Evolutionary conservation across 2,797 vertebrate species (phyloP).

Genomic region (Brachymystax lenok): DNA sequence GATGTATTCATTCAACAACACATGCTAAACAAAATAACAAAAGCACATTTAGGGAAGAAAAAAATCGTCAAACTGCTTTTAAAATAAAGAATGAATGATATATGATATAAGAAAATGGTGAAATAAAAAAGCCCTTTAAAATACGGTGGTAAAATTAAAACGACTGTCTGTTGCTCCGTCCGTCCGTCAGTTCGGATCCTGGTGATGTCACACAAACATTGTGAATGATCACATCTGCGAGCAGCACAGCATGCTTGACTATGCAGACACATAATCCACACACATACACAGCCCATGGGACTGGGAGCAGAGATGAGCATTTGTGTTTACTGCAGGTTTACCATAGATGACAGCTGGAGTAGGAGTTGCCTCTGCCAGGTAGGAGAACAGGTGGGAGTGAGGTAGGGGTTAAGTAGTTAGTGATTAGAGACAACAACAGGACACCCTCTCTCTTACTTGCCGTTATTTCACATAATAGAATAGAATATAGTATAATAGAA

Average conservation of each 20-base stretch:
- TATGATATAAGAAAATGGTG: background rate
- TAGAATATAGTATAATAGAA: too few relatives aligned
- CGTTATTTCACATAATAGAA: background rate
- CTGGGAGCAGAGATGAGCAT: constrained; percentile 44
- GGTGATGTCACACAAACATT: constrained; percentile 30
- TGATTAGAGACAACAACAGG: constrained; percentile 53
- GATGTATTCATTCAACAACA: constrained; percentile 13
- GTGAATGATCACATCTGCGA: constrained; percentile 23
- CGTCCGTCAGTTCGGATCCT: constrained; percentile 1
- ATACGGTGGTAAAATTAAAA: background rate
- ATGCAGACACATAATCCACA: constrained; percentile 38
- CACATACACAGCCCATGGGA: constrained; percentile 33
- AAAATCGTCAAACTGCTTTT: background rate
- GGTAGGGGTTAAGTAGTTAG: constrained; percentile 72
- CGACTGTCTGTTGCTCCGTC: background rate
- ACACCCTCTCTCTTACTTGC: constrained; percentile 25
- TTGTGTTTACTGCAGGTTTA: constrained; percentile 76
- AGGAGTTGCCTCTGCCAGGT: constrained; percentile 89
- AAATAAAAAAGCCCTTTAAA: background rate
- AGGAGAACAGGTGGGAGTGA: constrained; percentile 82
- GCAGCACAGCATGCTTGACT: constrained; percentile 61
- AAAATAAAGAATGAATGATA: background rate
- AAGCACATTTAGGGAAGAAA: constrained; percentile 15
- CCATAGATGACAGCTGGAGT: constrained; percentile 89
- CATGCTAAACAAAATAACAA: constrained; percentile 15